Evolutionary conservation across 1,140 invertebrate species (phyloP), one percentile per base, ranked within the genome.

Genomic region (Phymorhynchus buccinoides): DNA sequence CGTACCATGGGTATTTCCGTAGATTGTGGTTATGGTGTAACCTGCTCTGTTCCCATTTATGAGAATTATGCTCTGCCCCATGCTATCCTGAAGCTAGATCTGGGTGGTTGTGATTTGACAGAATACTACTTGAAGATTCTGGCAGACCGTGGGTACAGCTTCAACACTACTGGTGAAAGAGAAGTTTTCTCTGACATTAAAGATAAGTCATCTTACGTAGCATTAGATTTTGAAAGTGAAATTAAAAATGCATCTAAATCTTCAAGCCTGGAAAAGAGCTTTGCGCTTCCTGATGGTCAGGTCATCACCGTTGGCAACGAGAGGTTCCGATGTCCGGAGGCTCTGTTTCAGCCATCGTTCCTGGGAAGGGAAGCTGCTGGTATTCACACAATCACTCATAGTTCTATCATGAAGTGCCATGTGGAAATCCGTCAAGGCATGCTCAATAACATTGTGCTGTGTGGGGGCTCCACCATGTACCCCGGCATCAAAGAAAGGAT

Each of bases 111-210:
- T 41, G 73, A 75, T 30, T 84, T 62, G 92, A 98, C 97, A 97
- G 95, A 88, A 85, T 97, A 97, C 94, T 95, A 97, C 89, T 97
- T 97, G 96, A 97, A 97, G 94, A 98, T 98, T 95, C 95, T 98
- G 89, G 98, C 97, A 89, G 97, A 98, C 27, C 81, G 85, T 78
- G 97, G 97, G 89, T 98, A 98, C 95, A 96, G 96, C 35, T 98
- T 98, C 96, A 98, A 97, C 90, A 98, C 97, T 93, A 98, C 94
- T 32, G 89, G 88, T 71, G 89, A 89, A 73, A 52, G 89, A 85
- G 87, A 89, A 84, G 88, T 90, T 73, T 88, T 90, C 3, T 75
- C 88, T 56, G 89, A 90, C 68, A 88, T 90, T 83, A 94, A 97
- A 94, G 97, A 97, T 93, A 97, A 97, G 93, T 94, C n/a, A n/a